Conservation (phyloP, 64 coral and sea anemone genomes). For the Acropora yongei region DNA sequence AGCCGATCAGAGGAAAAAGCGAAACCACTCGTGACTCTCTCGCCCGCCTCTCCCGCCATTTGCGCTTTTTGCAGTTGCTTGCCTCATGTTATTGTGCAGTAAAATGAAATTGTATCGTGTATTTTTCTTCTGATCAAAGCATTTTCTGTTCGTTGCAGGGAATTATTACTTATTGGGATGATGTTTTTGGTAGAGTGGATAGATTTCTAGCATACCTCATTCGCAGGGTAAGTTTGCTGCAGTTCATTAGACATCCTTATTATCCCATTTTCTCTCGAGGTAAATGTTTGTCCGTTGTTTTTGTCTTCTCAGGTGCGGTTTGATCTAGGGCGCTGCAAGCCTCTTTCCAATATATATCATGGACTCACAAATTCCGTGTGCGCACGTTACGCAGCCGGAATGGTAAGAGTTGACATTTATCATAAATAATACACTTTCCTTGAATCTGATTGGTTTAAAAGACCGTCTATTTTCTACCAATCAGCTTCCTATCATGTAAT, state of each 20-base stretch:
- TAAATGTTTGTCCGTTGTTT: background rate
- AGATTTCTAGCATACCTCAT: background rate
- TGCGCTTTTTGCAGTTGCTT: too few species aligned
- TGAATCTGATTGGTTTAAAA: too few species aligned
- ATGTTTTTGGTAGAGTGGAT: slow-evolving; percentile 43
- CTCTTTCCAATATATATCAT: slow-evolving; percentile 47
- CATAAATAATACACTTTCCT: too few species aligned
- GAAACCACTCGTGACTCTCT: too few species aligned
- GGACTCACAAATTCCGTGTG: slow-evolving; percentile 40
- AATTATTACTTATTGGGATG: background rate
- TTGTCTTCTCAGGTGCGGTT: slow-evolving; percentile 19
- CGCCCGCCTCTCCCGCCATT: too few species aligned
- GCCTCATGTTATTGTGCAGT: too few species aligned
- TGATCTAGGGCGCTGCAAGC: slow-evolving; percentile 47
- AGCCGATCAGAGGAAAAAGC: too few species aligned
- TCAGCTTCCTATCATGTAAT: too few species aligned
- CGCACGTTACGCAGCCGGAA: slow-evolving; percentile 39
- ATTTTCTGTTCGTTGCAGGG: background rate
- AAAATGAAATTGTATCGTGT: too few species aligned
- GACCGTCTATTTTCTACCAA: too few species aligned
- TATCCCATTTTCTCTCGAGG: background rate
- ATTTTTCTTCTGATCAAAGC: too few species aligned
- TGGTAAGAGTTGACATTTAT: slow-evolving; percentile 29
- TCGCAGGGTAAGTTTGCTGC: background rate
- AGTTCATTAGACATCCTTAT: background rate